Evolutionary conservation across 2,888 invertebrate species (phyloP).

Genomic region (Pachycephus smyrnensis): DNA sequence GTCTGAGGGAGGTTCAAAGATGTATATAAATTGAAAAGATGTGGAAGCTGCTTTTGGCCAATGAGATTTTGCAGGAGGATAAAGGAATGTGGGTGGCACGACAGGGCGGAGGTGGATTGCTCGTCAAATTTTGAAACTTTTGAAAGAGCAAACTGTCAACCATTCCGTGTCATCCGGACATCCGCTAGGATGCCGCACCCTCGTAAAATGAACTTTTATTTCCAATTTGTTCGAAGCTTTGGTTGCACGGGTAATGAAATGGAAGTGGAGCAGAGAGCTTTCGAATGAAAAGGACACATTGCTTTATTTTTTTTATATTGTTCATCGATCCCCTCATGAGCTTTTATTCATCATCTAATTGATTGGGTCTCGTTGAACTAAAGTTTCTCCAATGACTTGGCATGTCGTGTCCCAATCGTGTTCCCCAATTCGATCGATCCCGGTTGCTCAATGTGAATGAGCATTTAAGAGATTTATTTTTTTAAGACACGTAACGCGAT

Average conservation of each 20-base stretch:
- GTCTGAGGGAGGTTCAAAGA: neutral
- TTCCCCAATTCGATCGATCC: neutral
- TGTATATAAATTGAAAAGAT: neutral
- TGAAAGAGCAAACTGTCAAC: neutral
- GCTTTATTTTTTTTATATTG: neutral
- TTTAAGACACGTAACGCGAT: neutral
- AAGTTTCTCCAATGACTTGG: neutral
- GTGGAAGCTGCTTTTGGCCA: neutral
- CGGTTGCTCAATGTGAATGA: neutral
- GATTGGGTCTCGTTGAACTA: neutral
- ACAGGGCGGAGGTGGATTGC: neutral
- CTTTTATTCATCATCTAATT: neutral
- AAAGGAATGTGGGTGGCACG: neutral
- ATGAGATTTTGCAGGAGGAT: neutral
- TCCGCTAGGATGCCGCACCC: neutral
- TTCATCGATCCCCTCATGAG: neutral
- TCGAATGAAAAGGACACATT: neutral
- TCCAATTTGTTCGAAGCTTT: neutral
- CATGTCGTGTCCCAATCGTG: neutral
- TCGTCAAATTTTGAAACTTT: neutral
- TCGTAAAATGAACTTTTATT: neutral
- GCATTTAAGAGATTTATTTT: neutral
- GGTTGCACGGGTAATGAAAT: neutral
- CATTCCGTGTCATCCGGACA: neutral
- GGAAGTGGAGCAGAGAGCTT: neutral